Conservation (phyloP, 2,888 invertebrate genomes). For the Ecdyonurus torrentis region DNA sequence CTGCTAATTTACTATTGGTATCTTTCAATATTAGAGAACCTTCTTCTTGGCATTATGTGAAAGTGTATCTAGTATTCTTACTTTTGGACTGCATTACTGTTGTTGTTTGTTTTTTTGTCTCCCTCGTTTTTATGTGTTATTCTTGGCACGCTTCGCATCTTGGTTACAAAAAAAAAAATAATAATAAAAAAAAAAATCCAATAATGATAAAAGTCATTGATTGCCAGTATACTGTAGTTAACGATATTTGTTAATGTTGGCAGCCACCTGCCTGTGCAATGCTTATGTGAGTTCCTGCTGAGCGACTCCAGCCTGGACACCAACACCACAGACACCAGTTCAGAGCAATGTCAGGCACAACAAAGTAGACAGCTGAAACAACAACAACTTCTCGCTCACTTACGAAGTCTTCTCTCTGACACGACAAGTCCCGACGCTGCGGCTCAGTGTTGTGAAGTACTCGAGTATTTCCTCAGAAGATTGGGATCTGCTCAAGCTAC, state of each 20-base stretch:
- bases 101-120: too few relatives aligned
- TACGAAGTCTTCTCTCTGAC: slow-evolving; percentile 39
- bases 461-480: slow-evolving; percentile 76
- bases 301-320: slow-evolving; percentile 11
- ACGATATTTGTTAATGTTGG: slow-evolving; percentile 19
- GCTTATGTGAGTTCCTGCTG: slow-evolving; percentile 87
- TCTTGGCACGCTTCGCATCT: too few relatives aligned
- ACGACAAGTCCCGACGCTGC: slow-evolving; percentile 26
- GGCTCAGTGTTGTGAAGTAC: slow-evolving; percentile 53
- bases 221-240: too few relatives aligned
- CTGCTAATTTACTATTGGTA: too few relatives aligned
- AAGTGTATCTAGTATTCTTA: too few relatives aligned
- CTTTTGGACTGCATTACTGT: too few relatives aligned
- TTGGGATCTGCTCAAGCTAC: slow-evolving; percentile 65
- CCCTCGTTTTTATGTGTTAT: too few relatives aligned
- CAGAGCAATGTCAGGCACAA: slow-evolving; percentile 29
- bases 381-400: slow-evolving; percentile 50
- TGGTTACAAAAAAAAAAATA: too few relatives aligned
- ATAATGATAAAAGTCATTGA: too few relatives aligned
- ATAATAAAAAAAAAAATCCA: not conserved
- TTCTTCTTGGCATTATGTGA: too few relatives aligned
- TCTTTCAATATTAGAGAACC: too few relatives aligned
- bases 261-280: slow-evolving; percentile 89
- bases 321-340: not conserved
- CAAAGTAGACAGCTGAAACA: slow-evolving; percentile 47